phyloP scores from a whole-genome alignment of 2,797 vertebrate genomes.

The Myripristis murdjan region DNA sequence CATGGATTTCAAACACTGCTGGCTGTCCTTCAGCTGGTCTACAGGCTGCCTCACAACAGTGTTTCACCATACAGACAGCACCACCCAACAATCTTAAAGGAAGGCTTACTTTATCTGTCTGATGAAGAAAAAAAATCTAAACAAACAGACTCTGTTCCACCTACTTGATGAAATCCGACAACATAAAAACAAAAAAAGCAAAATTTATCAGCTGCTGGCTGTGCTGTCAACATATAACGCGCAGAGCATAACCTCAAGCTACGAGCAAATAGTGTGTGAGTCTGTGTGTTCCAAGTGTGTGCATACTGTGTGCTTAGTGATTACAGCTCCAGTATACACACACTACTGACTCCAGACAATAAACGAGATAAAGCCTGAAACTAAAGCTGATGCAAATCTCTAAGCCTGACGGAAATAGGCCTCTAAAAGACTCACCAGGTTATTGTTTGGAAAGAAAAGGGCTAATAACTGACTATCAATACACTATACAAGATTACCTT shows the following conservation, averaged over 20 bases:
- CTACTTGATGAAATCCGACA: neutral
- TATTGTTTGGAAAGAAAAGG: neutral
- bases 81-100: constrained; percentile 9
- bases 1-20: constrained; percentile 36
- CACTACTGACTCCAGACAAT: neutral
- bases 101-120: constrained; percentile 16
- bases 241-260: neutral
- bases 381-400: neutral
- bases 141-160: constrained; percentile 13
- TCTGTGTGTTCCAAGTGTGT: neutral
- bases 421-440: neutral
- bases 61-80: constrained; percentile 33
- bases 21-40: constrained; percentile 60
- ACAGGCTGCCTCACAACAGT: constrained; percentile 38
- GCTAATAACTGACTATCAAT: neutral
- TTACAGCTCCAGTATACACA: neutral
- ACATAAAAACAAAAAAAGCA: constrained; percentile 8
- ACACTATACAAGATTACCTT: neutral
- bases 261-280: neutral
- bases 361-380: neutral
- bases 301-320: neutral
- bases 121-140: neutral
- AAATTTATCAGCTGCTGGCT: constrained; percentile 4
- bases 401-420: neutral
- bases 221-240: neutral